Conservation (phyloP, 2,797 vertebrate species). For the Sebastes iracundus region DNA sequence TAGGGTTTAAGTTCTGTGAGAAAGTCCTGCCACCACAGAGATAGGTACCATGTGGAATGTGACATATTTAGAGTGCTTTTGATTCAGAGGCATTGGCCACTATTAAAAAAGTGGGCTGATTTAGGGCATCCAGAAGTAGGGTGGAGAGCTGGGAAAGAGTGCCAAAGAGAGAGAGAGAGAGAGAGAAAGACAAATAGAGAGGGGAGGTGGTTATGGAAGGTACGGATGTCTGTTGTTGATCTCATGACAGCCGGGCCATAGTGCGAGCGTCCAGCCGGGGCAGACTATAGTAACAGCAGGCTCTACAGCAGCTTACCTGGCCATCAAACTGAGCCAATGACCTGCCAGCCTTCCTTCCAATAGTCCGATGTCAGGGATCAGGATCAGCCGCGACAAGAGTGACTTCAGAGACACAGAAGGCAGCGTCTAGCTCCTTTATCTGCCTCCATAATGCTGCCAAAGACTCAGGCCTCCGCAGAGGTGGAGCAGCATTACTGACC, state of each 20-base stretch:
- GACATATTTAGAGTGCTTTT: constrained; percentile 65
- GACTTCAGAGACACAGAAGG: constrained; percentile 75
- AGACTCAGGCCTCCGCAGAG: constrained; percentile 71
- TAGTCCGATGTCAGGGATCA: constrained; percentile 69
- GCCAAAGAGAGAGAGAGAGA: constrained; percentile 1
- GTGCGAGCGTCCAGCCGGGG: constrained; percentile 34
- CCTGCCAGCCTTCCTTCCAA: constrained; percentile 59
- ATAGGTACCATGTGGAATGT: constrained; percentile 77
- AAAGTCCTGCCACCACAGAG: constrained; percentile 73
- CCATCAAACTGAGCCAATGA: constrained; percentile 63
- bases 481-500: constrained; percentile 79
- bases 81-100: constrained; percentile 36
- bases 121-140: constrained; percentile 32
- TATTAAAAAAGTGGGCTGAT: constrained; percentile 36
- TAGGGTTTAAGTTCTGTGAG: constrained; percentile 83
- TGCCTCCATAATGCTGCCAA: constrained; percentile 72
- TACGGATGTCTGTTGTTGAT: constrained; percentile 44
- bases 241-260: constrained; percentile 46
- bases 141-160: constrained; percentile 19
- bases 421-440: constrained; percentile 76
- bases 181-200: not conserved
- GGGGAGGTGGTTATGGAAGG: constrained; percentile 25
- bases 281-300: constrained; percentile 57
- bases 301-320: constrained; percentile 75
- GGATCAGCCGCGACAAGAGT: constrained; percentile 68